A percentile compares a stretch with the other conserved stretches of the same genome.
These are phyloP conservation scores for Plagodis dolabraria DNA, from an alignment of 2,888 invertebrate genomes.

Conservation along the genomic window DNA sequence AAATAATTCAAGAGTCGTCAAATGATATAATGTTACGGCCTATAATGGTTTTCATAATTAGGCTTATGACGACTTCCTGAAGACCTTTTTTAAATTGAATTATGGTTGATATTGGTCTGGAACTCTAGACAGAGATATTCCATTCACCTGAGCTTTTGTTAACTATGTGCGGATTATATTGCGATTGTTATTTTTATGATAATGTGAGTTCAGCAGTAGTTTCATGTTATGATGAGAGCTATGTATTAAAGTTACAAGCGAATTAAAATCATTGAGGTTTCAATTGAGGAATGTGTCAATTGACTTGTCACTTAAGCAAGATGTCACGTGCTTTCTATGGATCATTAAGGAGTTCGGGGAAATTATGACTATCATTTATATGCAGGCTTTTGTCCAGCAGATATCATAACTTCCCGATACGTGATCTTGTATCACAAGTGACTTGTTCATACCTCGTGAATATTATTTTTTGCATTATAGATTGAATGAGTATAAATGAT, in stretches of 20 bases:
- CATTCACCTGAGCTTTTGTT: slow-evolving; percentile 17
- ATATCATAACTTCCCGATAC: background rate
- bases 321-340: slow-evolving; percentile 3
- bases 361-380: background rate
- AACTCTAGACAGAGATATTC: background rate
- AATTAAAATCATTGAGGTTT: too few species aligned
- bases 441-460: too few species aligned
- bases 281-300: too few species aligned
- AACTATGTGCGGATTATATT: slow-evolving; percentile 22
- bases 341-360: background rate
- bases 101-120: too few species aligned
- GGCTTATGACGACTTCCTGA: too few species aligned
- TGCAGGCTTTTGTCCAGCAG: background rate
- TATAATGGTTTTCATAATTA: too few species aligned
- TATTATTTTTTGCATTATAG: too few species aligned
- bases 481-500: slow-evolving; percentile 6
- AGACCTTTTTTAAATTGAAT: too few species aligned
- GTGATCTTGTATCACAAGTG: background rate
- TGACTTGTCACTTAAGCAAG: background rate
- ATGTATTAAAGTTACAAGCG: background rate
- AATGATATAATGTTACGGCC: too few species aligned
- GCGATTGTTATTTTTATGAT: slow-evolving; percentile 33
- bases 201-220: slow-evolving; percentile 23
- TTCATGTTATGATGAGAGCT: slow-evolving; percentile 21
- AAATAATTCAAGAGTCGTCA: too few species aligned